These are phyloP conservation scores for Tetraneura akinire DNA, from an alignment of 1,140 invertebrate genomes.

Conservation along the genomic window DNA sequence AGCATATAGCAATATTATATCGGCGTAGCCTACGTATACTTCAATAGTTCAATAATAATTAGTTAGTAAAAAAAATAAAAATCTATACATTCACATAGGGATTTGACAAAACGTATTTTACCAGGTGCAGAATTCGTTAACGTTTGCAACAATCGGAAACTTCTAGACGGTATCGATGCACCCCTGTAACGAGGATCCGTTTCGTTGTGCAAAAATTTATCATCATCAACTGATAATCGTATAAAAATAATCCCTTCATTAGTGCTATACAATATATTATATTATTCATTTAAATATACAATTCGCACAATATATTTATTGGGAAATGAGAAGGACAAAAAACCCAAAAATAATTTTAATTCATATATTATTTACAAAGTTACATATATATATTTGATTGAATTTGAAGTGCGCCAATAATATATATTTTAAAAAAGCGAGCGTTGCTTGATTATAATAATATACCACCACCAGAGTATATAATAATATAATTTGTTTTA, in stretches of 20 bases:
- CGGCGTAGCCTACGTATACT: neutral
- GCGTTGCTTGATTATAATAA: neutral
- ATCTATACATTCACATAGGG: neutral
- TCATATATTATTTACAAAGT: too few relatives aligned
- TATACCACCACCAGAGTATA: conserved; percentile 27
- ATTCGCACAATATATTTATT: too few relatives aligned
- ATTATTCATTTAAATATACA: too few relatives aligned
- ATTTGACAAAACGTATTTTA: conserved; percentile 40
- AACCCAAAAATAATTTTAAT: too few relatives aligned
- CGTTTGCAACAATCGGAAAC: conserved; percentile 80
- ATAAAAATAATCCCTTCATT: conserved; percentile 41
- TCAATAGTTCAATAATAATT: neutral
- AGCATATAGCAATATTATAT: neutral
- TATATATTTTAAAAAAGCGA: neutral
- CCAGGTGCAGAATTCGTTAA: conserved; percentile 64
- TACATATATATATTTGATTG: too few relatives aligned
- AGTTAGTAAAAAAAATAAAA: conserved; percentile 17
- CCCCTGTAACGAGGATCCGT: conserved; percentile 76
- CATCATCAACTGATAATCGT: conserved; percentile 52
- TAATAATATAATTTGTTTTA: conserved; percentile 54
- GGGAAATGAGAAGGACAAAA: too few relatives aligned
- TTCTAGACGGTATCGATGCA: conserved; percentile 80
- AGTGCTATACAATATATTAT: neutral
- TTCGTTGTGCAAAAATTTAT: conserved; percentile 53
- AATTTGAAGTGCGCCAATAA: neutral